Base-by-base conservation (phyloP, 30 jellyfish, hydroid and myxozoan species). In the Pelagia noctiluca region DNA sequence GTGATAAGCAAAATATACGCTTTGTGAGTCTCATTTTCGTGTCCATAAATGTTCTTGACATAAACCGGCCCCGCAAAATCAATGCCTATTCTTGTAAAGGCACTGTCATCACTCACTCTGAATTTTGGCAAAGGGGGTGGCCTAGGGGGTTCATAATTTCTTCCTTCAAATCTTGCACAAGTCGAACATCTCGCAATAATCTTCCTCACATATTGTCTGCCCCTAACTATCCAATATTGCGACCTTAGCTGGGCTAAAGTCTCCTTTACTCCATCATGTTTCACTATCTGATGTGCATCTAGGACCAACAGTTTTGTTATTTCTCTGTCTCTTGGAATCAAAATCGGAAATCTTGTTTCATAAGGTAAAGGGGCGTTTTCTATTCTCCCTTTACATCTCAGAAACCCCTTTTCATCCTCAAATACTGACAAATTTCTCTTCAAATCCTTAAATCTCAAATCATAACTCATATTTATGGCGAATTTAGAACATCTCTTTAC, bases 51-150 rank as follows among this genome's bases (percentile, higher is more conserved):
- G 36, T 78, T 35, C 34, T 28, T 3, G 49, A 71, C 30, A 28
- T 33, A 71, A 42, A 71, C 26, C n/a, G 83, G 83, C 18, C 83
- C 83, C 29, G 83, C 83, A 24, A 71, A 71, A 50, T 71, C 83
- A 35, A 46, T 71, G 25, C 83, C 83, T 21, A 71, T 69, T 22
- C 33, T 71, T 24, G 28, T 22, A 32, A 71, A 71, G 26, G 69
- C 53, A 37, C 47, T 63, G 19, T 61, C 63, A 19, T 35, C 37
- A 19, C 31, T 35, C 18, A 67, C 80, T 2, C 80, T 31, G 63
- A 12, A 67, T 29, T 67, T 63, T 4, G 80, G 80, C 34, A 67
- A 12, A 13, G 61, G 37, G 31, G 80, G 37, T 35, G 80, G 21
- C 52, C 34, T 4, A 12, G 80, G 80, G 52, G 28, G 34, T 10